Conservation (phyloP, 2,113 vertebrate genomes). For the Felis chaus region DNA sequence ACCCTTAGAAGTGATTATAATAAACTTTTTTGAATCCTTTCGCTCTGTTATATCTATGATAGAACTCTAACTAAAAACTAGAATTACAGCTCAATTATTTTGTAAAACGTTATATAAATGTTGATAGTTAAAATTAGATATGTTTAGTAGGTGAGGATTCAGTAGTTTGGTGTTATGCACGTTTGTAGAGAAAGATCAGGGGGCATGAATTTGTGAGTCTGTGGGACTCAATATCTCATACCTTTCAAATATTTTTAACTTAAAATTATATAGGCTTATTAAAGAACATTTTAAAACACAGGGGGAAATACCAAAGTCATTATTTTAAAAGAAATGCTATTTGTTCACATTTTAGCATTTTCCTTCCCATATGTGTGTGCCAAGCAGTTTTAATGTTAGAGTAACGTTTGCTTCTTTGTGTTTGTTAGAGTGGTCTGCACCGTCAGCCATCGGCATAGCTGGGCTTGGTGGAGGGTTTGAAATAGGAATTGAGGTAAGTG, state of each 20-base stretch:
- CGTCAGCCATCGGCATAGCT: constrained; percentile 97
- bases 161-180: background rate
- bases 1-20: background rate
- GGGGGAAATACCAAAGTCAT: background rate
- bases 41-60: background rate
- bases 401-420: background rate
- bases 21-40: background rate
- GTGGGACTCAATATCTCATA: background rate
- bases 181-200: background rate
- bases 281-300: background rate
- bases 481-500: constrained; percentile 95
- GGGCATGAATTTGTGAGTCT: background rate
- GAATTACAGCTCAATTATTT: background rate
- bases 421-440: constrained; percentile 94
- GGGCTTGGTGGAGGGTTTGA: constrained; percentile 98
- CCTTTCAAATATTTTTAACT: background rate
- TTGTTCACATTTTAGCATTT: background rate
- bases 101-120: background rate
- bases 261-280: background rate
- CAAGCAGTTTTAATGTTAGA: background rate
- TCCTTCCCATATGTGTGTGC: background rate
- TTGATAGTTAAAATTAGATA: background rate
- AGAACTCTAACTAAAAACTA: background rate
- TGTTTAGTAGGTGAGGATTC: background rate
- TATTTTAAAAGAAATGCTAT: background rate